Base-by-base conservation (phyloP, 2,888 invertebrate species). In the Ceriagrion tenellum region DNA sequence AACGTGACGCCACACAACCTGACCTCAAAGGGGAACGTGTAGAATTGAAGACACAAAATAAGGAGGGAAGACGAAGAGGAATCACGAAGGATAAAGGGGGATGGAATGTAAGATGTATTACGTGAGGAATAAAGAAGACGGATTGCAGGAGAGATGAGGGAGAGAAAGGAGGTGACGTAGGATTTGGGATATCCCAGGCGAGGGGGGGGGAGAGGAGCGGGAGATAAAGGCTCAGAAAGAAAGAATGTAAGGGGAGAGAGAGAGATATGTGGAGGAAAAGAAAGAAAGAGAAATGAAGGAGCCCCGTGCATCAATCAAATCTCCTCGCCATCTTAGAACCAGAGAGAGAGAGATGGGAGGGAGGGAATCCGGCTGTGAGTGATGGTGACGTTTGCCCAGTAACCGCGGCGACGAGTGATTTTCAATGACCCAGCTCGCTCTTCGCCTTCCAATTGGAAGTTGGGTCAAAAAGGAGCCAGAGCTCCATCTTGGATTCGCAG, bases 31-130 rank as follows among this genome's bases (percentile, higher is more conserved):
- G 35, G 59, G 26, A 74, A 74, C 69, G 91, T 95, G 55, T 95
- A 13, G 35, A 59, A 95, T 69, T 30, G 63, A 40, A 90, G 26
- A 23, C 74, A 88, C 59, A 30, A 95, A 63, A 95, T 35, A 90
- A 69, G 93, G 88, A n/a, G n/a, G 63, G 88, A 95, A 91, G 35
- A 40, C 55, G 95, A 95, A 74, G 47, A 95, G 95, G 88, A 69
- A 95, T 55, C 95, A 40, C 18, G 47, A 59, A 95, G 95, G 74
- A 30, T 26, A 26, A 30, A 12, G 35, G 30, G 13, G n/a, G n/a
- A 56, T n/a, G 55, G 55, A 55, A 59, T 20, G 59, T 59, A 59
- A 59, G 18, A 59, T 2, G 20, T 59, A 59, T 47, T 35, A 40
- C 20, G 89, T 0, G 12, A n/a, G 89, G 55, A 55, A 10, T 3